phyloP scores from a whole-genome alignment of 2,888 invertebrate species.

The Drosophila pseudotalamancana region DNA sequence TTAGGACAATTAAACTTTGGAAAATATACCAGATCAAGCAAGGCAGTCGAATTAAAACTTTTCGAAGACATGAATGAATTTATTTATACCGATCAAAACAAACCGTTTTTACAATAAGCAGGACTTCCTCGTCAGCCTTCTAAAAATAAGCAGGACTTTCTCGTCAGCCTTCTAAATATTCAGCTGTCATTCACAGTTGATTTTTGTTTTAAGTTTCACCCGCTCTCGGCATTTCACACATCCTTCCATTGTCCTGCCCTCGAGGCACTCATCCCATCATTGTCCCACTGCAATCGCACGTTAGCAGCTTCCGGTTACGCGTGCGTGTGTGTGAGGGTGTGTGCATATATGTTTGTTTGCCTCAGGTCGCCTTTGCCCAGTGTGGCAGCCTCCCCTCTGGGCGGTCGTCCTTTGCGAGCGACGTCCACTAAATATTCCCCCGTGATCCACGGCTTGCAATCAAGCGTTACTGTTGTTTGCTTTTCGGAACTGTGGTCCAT shows the following conservation, averaged over 20 bases:
- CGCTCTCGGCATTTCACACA: conserved; percentile 50
- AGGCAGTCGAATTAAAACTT: too few relatives aligned
- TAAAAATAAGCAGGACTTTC: not conserved
- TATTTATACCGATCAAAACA: too few relatives aligned
- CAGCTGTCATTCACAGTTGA: conserved; percentile 33
- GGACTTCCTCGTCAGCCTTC: not conserved
- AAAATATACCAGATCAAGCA: too few relatives aligned
- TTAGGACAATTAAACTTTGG: too few relatives aligned
- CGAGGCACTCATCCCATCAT: conserved; percentile 28
- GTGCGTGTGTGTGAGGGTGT: not conserved
- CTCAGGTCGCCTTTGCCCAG: conserved; percentile 44
- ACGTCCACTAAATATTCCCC: conserved; percentile 48
- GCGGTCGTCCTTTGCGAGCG: conserved; percentile 57
- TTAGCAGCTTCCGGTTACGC: conserved; percentile 65
- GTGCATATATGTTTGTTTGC: conserved; percentile 56
- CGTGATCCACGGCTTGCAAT: conserved; percentile 64
- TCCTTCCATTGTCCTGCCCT: conserved; percentile 57
- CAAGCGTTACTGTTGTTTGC: conserved; percentile 78
- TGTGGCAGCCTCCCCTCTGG: conserved; percentile 14
- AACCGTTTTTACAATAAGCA: too few relatives aligned
- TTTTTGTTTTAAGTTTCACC: conserved; percentile 43
- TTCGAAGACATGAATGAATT: too few relatives aligned
- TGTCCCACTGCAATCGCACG: too few relatives aligned
- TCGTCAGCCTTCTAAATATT: conserved; percentile 8
- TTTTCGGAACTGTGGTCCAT: conserved; percentile 78